Evolutionary conservation across 2,113 vertebrate species (phyloP).

Genomic region (Platysteira castanea): DNA sequence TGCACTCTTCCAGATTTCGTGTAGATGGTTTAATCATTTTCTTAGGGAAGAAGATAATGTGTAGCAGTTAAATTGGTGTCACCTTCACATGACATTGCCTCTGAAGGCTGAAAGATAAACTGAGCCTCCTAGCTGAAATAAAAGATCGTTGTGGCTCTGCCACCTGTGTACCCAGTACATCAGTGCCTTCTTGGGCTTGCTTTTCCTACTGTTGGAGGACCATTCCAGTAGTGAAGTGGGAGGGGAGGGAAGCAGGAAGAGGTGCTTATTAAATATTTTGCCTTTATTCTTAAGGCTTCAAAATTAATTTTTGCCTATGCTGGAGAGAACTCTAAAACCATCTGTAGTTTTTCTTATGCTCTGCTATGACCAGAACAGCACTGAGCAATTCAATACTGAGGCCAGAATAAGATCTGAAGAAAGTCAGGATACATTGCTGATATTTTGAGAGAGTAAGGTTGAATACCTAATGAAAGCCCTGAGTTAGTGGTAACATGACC

Average conservation of each 20-base stretch:
- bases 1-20: background rate
- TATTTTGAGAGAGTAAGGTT: background rate
- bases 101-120: background rate
- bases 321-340: background rate
- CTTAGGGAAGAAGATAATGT: background rate
- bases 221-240: background rate
- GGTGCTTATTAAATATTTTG: background rate
- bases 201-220: background rate
- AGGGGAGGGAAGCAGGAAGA: background rate
- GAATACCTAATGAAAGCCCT: background rate
- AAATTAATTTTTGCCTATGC: background rate
- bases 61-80: background rate
- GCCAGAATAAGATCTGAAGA: background rate
- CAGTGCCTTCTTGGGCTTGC: background rate
- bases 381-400: background rate
- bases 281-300: background rate
- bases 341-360: background rate
- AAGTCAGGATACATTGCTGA: background rate
- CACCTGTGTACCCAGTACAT: background rate
- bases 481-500: rapidly evolving
- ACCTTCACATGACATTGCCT: rapidly evolving
- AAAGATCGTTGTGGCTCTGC: background rate
- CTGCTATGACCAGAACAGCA: background rate
- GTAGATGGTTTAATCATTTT: background rate
- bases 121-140: background rate